Evolutionary conservation across 2,888 invertebrate genomes (phyloP).

Genomic region (Toxonevra muliebris): DNA sequence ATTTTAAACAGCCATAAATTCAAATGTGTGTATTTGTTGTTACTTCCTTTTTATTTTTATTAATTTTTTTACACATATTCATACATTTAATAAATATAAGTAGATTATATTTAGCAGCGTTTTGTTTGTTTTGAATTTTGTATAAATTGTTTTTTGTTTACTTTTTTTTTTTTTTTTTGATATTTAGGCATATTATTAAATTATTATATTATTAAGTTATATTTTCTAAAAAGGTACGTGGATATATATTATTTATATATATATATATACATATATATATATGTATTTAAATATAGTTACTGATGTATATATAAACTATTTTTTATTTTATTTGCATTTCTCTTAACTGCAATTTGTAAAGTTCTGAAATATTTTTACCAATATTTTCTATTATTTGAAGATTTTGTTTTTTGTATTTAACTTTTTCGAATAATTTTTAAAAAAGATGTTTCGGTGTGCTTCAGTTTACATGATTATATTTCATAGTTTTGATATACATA

Average conservation of each 20-base stretch:
- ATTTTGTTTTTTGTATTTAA: not conserved
- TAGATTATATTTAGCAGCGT: slow-evolving; percentile 19
- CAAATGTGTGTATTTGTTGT: slow-evolving; percentile 49
- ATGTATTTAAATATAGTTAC: slow-evolving; percentile 12
- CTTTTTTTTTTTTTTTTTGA: slow-evolving; percentile 26
- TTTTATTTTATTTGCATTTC: not conserved
- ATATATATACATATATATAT: slow-evolving; percentile 5
- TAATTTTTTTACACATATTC: not conserved
- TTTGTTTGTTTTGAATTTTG: slow-evolving; percentile 15
- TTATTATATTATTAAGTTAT: slow-evolving; percentile 23
- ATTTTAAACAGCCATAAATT: slow-evolving; percentile 62
- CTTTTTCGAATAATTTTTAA: not conserved
- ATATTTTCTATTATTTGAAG: not conserved
- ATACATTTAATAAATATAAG: slow-evolving; percentile 34
- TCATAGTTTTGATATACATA: slow-evolving; percentile 18
- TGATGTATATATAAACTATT: slow-evolving; percentile 4
- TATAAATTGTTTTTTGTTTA: slow-evolving; percentile 24
- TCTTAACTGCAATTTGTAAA: not conserved
- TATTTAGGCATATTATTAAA: slow-evolving; percentile 4
- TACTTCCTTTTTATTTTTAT: slow-evolving; percentile 17
- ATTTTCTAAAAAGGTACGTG: slow-evolving; percentile 43
- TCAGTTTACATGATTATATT: slow-evolving; percentile 4
- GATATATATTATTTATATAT: slow-evolving; percentile 35
- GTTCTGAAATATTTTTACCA: not conserved
- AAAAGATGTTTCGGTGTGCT: slow-evolving; percentile 12